Conservation (phyloP, 2,888 invertebrate genomes). For the Helleia helle region DNA sequence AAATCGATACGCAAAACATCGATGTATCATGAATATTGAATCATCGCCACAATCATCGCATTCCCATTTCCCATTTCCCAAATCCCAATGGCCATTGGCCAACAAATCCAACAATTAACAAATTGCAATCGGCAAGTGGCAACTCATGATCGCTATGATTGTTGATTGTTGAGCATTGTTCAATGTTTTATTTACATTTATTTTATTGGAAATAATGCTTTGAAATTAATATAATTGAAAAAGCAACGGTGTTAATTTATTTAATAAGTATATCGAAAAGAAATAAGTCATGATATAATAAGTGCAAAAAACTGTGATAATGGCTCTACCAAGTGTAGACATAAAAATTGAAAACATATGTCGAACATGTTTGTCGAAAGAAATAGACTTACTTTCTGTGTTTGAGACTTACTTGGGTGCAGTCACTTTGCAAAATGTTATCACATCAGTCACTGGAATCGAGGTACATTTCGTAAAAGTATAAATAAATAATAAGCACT, state of each 20-base stretch:
- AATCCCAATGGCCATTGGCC: no score
- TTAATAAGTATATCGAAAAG: not conserved
- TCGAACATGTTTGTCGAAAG: constrained; percentile 56
- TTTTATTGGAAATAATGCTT: no score
- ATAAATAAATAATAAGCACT: no score
- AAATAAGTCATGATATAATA: not conserved
- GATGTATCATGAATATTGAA: no score
- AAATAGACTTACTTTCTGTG: constrained; percentile 42
- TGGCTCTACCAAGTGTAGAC: constrained; percentile 22
- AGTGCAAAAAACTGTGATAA: not conserved
- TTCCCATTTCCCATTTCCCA: no score
- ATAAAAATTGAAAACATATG: constrained; percentile 49
- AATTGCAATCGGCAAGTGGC: no score
- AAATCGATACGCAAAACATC: no score
- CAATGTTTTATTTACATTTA: no score
- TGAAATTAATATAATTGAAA: not conserved
- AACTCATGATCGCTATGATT: no score
- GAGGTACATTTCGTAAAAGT: constrained; percentile 40
- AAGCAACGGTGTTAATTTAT: not conserved
- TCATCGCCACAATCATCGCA: no score
- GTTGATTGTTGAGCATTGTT: no score
- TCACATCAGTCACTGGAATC: constrained; percentile 44
- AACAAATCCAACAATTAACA: no score
- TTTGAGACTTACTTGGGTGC: constrained; percentile 38
- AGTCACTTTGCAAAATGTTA: constrained; percentile 34